Evolutionary conservation across 2,113 vertebrate species (phyloP), one percentile per base, ranked within the genome.

Genomic region (Ceyx margarethae): DNA sequence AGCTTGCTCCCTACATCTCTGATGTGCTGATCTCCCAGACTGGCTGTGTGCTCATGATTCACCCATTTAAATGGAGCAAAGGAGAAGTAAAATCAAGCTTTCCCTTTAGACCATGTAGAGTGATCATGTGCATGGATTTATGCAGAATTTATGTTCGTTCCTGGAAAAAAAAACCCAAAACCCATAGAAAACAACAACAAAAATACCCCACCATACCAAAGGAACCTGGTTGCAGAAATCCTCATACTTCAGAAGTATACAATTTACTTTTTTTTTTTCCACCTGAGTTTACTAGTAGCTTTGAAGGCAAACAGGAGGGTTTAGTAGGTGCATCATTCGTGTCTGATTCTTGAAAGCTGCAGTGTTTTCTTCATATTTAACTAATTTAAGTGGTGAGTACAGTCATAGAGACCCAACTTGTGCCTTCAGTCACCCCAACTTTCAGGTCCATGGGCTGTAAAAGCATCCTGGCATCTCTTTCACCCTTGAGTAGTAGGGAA

Each of bases 341-440:
- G 3, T 33, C 46, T 68, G n/a, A 6, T 72, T 86, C 61, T 40
- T 83, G 40, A 61, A 75, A 48, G 35, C 31, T 26, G 25, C 11
- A 6, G 10, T 64, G 45, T 86, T 81, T 61, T 51, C 42, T 73
- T 69, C 83, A 43, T 20, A 15, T 13, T 68, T 43, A 9, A 10
- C 21, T 18, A 31, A 14, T 29, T 2, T 37, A 37, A 77, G 20
- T 53, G 33, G 1, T 42, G 64, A 81, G 8, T 54, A 37, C 61
- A 65, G 57, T 5, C 56, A 14, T 53, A 25, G n/a, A 76, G 35
- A 43, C 22, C 17, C 2, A 2, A 6, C 22, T 51, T 72, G 37
- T 21, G 33, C 65, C 13, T 74, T 85, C 21, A 40, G n/a, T 31
- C 21, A 40, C 4, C 29, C 33, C 1, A 0, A 0, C 45, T 64